Evolutionary conservation across 1,140 invertebrate genomes (phyloP).

Genomic region (Mercenaria mercenaria): DNA sequence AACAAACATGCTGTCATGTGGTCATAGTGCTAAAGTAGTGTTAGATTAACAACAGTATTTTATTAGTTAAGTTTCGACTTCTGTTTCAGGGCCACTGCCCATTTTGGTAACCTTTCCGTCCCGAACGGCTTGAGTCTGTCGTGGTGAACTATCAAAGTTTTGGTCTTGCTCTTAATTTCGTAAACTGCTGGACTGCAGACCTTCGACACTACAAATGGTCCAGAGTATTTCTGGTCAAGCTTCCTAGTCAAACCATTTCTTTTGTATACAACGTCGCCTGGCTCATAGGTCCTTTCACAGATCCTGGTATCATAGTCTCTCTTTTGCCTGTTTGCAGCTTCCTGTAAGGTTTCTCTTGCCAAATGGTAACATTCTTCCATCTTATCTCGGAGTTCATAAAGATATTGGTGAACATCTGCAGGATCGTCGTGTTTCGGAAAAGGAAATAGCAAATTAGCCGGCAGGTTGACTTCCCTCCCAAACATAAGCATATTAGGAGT

Average conservation of each 20-base stretch:
- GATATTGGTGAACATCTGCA: not conserved
- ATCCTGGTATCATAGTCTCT: not conserved
- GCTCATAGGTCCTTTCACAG: not conserved
- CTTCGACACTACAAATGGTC: not conserved
- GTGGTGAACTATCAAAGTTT: not conserved
- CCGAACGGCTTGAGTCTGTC: not conserved
- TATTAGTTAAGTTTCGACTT: too few species aligned
- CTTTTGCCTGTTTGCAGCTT: not conserved
- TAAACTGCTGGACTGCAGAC: not conserved
- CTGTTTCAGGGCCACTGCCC: too few species aligned
- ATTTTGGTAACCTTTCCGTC: not conserved
- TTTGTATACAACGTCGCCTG: not conserved
- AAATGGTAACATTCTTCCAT: not conserved
- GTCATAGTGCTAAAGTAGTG: too few species aligned
- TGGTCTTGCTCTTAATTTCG: not conserved
- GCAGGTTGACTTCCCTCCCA: not conserved
- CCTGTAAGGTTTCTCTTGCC: not conserved
- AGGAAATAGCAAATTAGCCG: not conserved
- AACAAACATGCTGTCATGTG: too few species aligned
- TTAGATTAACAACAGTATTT: too few species aligned
- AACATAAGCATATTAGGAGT: constrained; percentile 21
- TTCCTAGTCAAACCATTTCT: not conserved
- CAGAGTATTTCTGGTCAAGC: not conserved
- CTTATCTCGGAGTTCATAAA: not conserved
- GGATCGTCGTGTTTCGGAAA: not conserved